Percentiles rank a stretch among this genome's conserved stretches.
phyloP scores from a whole-genome alignment of 2,888 invertebrate species.

The Drosophila antonietae region DNA sequence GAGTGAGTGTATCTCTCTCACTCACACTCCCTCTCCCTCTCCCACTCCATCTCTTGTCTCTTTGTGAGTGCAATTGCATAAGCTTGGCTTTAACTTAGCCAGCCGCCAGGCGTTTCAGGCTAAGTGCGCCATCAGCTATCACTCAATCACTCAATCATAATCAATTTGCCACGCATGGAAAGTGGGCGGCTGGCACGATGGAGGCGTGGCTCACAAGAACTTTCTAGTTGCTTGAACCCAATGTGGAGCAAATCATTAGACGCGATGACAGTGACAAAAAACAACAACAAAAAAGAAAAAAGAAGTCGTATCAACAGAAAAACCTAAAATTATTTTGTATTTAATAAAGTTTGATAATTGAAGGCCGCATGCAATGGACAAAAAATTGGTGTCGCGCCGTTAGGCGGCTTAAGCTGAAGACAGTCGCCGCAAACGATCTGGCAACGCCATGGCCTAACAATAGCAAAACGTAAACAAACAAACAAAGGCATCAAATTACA shows the following conservation, averaged over 20 bases:
- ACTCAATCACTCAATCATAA: constrained; percentile 47
- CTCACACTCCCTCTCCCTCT: background rate
- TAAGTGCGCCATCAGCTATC: constrained; percentile 28
- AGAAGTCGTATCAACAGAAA: background rate
- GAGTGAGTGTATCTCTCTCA: constrained; percentile 4
- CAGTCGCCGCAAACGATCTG: constrained; percentile 8
- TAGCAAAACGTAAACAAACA: constrained; percentile 18
- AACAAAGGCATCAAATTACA: constrained; percentile 53
- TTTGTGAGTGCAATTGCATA: constrained; percentile 60
- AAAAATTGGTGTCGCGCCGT: constrained; percentile 57
- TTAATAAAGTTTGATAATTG: constrained; percentile 46
- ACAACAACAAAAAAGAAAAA: constrained; percentile 13
- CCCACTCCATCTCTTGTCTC: background rate
- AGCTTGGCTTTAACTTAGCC: constrained; percentile 28
- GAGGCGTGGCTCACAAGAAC: constrained; percentile 35
- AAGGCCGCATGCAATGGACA: constrained; percentile 59
- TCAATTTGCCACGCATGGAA: constrained; percentile 31
- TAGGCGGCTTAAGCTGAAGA: constrained; percentile 66
- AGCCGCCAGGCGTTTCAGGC: constrained; percentile 38
- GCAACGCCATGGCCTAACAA: constrained; percentile 10
- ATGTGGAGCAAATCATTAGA: constrained; percentile 67
- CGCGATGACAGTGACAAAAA: constrained; percentile 43
- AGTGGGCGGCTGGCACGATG: constrained; percentile 23
- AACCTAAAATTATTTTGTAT: background rate
- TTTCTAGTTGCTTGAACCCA: constrained; percentile 41